A percentile compares a stretch with the other conserved stretches of the same genome.
Evolutionary conservation across 1,140 invertebrate genomes (phyloP).

Genomic region (Drosophila pectinifera): DNA sequence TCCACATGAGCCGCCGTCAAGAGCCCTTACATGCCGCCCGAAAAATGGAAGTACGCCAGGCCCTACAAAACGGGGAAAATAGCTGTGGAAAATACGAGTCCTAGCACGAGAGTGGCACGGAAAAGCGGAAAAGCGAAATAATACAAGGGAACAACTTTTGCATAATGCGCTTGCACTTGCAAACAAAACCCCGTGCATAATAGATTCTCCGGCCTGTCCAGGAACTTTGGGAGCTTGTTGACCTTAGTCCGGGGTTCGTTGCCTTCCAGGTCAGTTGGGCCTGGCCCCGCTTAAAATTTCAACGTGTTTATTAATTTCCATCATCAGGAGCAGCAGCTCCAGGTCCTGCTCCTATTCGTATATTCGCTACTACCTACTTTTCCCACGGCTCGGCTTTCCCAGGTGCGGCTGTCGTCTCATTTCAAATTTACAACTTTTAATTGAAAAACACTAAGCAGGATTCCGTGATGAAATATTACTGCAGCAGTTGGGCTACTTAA

Average conservation of each 20-base stretch:
- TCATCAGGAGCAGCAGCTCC: neutral
- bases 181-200: constrained; percentile 47
- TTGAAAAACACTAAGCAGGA: constrained; percentile 63
- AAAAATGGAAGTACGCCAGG: constrained; percentile 1
- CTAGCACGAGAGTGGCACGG: constrained; percentile 11
- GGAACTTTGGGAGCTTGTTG: constrained; percentile 43
- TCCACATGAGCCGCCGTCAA: constrained; percentile 50
- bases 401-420: constrained; percentile 43
- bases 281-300: constrained; percentile 43
- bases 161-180: constrained; percentile 58
- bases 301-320: constrained; percentile 60
- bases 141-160: constrained; percentile 53
- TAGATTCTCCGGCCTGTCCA: constrained; percentile 40
- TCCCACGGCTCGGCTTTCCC: constrained; percentile 5
- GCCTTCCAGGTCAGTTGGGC: constrained; percentile 43
- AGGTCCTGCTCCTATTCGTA: constrained; percentile 13
- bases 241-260: constrained; percentile 56
- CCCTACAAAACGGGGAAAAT: constrained; percentile 23
- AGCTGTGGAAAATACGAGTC: constrained; percentile 11
- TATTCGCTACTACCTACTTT: constrained; percentile 19
- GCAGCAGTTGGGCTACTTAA: constrained; percentile 43
- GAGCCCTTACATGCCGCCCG: constrained; percentile 11
- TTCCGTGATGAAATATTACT: constrained; percentile 58
- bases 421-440: constrained; percentile 65
- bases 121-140: constrained; percentile 50